These are phyloP conservation scores for Pipistrellus kuhlii DNA, from an alignment of 2,797 vertebrate genomes.

Conservation along the genomic window DNA sequence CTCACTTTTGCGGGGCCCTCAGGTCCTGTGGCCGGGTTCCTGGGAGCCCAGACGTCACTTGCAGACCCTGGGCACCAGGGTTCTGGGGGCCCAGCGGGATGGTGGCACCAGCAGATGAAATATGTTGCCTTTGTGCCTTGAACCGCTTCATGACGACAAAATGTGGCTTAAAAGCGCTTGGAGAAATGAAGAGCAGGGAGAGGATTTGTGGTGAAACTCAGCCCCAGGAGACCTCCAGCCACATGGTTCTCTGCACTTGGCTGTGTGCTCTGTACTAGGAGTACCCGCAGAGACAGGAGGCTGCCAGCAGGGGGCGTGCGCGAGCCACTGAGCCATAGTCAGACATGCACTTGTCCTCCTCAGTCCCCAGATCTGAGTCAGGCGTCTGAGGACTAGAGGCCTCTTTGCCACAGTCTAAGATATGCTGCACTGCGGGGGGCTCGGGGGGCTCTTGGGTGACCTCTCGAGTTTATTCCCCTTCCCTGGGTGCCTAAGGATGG, in stretches of 20 bases:
- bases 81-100: not conserved
- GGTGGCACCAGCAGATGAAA: not conserved
- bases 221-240: not conserved
- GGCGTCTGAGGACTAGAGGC: not conserved
- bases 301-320: slow-evolving; percentile 21
- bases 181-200: not conserved
- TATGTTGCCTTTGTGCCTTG: not conserved
- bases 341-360: not conserved
- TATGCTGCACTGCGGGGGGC: rapidly evolving
- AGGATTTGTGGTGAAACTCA: not conserved
- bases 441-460: not conserved
- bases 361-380: not conserved
- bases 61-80: rapidly evolving
- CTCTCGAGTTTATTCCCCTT: not conserved
- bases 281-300: not conserved
- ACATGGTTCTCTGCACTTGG: not conserved
- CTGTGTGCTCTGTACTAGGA: not conserved
- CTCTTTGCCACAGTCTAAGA: not conserved
- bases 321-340: not conserved
- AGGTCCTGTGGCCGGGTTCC: not conserved
- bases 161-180: not conserved
- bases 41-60: not conserved
- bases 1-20: not conserved
- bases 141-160: not conserved
- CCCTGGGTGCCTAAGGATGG: not conserved